phyloP scores from a whole-genome alignment of 2,888 invertebrate genomes.

The Aporophyla lueneburgensis region DNA sequence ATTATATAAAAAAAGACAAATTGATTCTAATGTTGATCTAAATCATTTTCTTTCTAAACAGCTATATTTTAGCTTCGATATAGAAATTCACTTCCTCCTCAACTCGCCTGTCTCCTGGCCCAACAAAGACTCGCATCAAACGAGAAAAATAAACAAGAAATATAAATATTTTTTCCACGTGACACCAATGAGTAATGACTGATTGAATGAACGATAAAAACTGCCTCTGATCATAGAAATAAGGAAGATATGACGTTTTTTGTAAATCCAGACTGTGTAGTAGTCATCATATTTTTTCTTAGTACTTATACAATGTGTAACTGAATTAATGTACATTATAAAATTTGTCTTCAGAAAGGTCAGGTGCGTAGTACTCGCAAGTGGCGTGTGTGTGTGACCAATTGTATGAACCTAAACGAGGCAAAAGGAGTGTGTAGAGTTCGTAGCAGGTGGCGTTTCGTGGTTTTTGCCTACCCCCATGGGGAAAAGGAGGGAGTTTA shows the following conservation, averaged over 20 bases:
- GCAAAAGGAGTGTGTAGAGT: too few species aligned
- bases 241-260: constrained; percentile 5
- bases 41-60: neutral
- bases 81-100: neutral
- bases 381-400: too few species aligned
- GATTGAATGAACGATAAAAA: constrained; percentile 57
- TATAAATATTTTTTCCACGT: constrained; percentile 67
- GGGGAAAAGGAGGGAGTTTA: too few species aligned
- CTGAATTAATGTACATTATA: too few species aligned
- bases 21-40: too few species aligned
- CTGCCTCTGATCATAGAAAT: constrained; percentile 25
- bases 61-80: neutral
- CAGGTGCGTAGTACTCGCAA: too few species aligned
- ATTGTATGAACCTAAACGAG: too few species aligned
- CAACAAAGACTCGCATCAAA: constrained; percentile 44
- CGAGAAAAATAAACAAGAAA: constrained; percentile 65
- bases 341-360: too few species aligned
- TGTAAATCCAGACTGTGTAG: neutral
- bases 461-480: too few species aligned
- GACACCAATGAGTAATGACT: constrained; percentile 62
- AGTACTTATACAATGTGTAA: too few species aligned
- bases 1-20: neutral
- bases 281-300: too few species aligned
- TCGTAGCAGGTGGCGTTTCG: too few species aligned
- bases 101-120: constrained; percentile 25